phyloP scores from a whole-genome alignment of 2,113 vertebrate genomes.

The Pipa parva region DNA sequence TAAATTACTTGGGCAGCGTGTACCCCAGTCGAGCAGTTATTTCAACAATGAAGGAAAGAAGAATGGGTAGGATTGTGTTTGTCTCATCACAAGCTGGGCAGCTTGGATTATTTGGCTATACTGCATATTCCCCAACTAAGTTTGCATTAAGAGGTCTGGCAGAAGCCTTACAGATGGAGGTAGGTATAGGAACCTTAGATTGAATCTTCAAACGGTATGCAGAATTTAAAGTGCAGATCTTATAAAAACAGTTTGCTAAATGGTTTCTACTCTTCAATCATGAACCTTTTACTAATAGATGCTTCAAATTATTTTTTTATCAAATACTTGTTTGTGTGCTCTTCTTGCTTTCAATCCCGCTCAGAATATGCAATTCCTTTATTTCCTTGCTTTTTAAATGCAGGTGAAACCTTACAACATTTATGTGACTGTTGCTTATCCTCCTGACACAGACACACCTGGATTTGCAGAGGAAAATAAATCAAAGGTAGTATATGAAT shows the following conservation, averaged over 20 bases:
- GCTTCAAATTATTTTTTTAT: too few species aligned
- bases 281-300: too few species aligned
- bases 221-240: too few species aligned
- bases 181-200: too few species aligned
- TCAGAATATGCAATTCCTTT: neutral
- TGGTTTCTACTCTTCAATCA: too few species aligned
- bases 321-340: too few species aligned
- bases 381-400: constrained; percentile 20
- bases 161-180: constrained; percentile 97
- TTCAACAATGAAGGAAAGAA: constrained; percentile 90
- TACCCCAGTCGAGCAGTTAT: constrained; percentile 90
- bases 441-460: constrained; percentile 95
- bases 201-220: too few species aligned
- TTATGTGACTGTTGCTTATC: constrained; percentile 89
- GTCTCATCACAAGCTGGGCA: constrained; percentile 94
- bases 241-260: too few species aligned
- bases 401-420: constrained; percentile 98
- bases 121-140: constrained; percentile 91
- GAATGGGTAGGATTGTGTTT: constrained; percentile 91
- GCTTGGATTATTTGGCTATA: constrained; percentile 86
- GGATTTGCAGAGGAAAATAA: constrained; percentile 86
- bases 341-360: too few species aligned
- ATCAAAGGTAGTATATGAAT: constrained; percentile 69
- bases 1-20: constrained; percentile 95
- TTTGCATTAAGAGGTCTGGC: constrained; percentile 90